Conservation (phyloP, 2,797 vertebrate genomes). For the Argentina silus region DNA sequence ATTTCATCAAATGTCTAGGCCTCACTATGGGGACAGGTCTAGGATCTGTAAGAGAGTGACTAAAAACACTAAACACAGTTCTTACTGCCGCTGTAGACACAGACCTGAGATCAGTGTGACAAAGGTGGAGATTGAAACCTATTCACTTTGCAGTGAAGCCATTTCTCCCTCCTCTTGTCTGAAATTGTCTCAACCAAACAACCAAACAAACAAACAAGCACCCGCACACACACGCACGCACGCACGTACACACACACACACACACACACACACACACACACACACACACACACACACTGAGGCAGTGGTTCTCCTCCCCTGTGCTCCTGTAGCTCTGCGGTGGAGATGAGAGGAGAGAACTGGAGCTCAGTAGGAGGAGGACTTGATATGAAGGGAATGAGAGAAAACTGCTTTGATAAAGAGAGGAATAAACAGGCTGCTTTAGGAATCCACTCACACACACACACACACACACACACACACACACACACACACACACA, state of each 20-base stretch:
- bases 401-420: slow-evolving; percentile 48
- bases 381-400: slow-evolving; percentile 42
- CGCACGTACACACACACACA: not conserved
- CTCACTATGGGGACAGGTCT: too few species aligned
- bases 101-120: too few species aligned
- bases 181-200: not conserved
- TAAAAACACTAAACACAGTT: too few species aligned
- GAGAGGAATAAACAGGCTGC: too few species aligned
- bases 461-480: slow-evolving; percentile 43
- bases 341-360: slow-evolving; percentile 42
- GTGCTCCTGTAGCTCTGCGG: not conserved
- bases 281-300: not conserved
- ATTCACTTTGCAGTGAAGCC: too few species aligned
- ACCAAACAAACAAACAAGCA: slow-evolving; percentile 12
- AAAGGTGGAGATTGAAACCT: too few species aligned
- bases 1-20: too few species aligned
- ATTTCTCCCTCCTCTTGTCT: too few species aligned
- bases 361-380: slow-evolving; percentile 33
- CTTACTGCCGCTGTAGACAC: too few species aligned
- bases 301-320: too few species aligned
- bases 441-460: too few species aligned
- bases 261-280: not conserved
- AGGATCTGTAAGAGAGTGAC: too few species aligned
- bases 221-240: not conserved
- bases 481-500: slow-evolving; percentile 47